Percentiles rank a stretch among this genome's conserved stretches.
phyloP scores from a whole-genome alignment of 2,113 vertebrate species.

The Trichomycterus rosablanca region DNA sequence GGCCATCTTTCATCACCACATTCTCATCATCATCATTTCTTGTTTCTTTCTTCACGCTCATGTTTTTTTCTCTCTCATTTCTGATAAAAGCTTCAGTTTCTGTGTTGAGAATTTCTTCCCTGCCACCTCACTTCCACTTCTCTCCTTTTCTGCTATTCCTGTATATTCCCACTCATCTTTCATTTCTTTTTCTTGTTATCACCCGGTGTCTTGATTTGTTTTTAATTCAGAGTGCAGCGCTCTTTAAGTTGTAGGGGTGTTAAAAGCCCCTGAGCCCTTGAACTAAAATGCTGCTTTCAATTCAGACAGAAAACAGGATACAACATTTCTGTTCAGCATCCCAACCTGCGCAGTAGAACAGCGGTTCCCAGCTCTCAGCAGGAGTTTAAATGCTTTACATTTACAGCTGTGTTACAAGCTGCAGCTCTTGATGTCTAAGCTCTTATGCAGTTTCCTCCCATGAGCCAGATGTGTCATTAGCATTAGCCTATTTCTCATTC shows the following conservation, averaged over 20 bases:
- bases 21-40: slow-evolving; percentile 44
- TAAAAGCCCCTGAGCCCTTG: slow-evolving; percentile 26
- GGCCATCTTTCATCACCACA: slow-evolving; percentile 38
- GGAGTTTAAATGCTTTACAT: slow-evolving; percentile 7
- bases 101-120: slow-evolving; percentile 8
- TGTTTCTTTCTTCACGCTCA: slow-evolving; percentile 40
- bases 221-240: slow-evolving; percentile 26
- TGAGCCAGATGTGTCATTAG: neutral
- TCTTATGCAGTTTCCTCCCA: slow-evolving; percentile 9
- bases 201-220: slow-evolving; percentile 34
- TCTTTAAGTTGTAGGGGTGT: slow-evolving; percentile 30
- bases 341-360: slow-evolving; percentile 18
- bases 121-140: slow-evolving; percentile 13
- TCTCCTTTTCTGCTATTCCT: slow-evolving; percentile 17
- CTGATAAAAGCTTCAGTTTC: slow-evolving; percentile 25
- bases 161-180: neutral
- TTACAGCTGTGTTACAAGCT: slow-evolving; percentile 1
- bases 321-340: slow-evolving; percentile 18
- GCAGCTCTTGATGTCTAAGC: slow-evolving; percentile 15
- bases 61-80: slow-evolving; percentile 8
- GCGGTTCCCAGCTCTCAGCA: slow-evolving; percentile 2
- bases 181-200: slow-evolving; percentile 48
- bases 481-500: neutral
- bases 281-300: slow-evolving; percentile 26
- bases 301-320: slow-evolving; percentile 20